phyloP scores from a whole-genome alignment of 2,888 invertebrate species.

The Ennomos erosarius region DNA sequence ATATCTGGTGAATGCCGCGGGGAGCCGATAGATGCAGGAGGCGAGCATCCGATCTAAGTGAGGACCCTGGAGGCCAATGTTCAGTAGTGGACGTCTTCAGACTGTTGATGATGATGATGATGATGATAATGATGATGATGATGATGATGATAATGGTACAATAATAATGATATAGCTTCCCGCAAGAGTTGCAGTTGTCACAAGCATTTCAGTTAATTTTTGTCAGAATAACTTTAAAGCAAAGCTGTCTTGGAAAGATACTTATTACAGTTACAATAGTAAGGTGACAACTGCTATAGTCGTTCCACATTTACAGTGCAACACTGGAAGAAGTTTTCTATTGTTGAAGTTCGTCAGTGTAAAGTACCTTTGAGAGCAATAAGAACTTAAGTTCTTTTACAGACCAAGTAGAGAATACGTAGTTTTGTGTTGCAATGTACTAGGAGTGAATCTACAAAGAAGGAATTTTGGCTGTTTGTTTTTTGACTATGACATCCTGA shows the following conservation, averaged over 20 bases:
- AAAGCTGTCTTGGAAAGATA: neutral
- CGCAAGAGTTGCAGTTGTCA: no score
- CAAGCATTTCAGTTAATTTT: no score
- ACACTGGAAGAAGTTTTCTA: neutral
- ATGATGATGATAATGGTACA: no score
- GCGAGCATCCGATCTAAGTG: no score
- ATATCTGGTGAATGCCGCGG: no score
- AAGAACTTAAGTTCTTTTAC: neutral
- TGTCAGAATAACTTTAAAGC: neutral
- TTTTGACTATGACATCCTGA: no score
- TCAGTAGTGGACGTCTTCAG: no score
- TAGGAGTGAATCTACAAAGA: slow-evolving; percentile 1
- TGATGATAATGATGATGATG: no score
- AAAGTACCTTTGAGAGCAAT: slow-evolving; percentile 5
- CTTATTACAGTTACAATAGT: slow-evolving; percentile 3
- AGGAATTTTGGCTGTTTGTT: neutral
- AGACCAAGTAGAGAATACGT: neutral
- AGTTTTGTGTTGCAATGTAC: neutral
- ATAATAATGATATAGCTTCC: no score
- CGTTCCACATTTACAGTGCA: neutral
- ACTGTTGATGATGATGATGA: no score
- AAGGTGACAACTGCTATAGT: slow-evolving; percentile 8
- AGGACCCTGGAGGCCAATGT: no score
- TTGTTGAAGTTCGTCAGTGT: slow-evolving; percentile 10
- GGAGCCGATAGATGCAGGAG: no score